These are phyloP conservation scores for Arctocebus calabarensis DNA, from an alignment of 2,797 vertebrate species.

Conservation along the genomic window DNA sequence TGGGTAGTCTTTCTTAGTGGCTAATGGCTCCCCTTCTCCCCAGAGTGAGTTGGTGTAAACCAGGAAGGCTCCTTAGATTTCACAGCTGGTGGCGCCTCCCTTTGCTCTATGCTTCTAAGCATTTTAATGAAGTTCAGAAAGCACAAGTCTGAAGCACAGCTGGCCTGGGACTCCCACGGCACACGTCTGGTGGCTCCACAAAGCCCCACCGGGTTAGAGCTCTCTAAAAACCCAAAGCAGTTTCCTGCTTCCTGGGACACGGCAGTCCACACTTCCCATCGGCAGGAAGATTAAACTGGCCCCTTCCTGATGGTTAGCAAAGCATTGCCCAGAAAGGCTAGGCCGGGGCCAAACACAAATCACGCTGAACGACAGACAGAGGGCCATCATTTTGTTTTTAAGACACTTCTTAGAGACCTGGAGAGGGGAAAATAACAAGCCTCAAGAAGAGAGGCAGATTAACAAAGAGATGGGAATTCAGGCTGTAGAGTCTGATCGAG, in stretches of 20 bases:
- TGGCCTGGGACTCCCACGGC: not conserved
- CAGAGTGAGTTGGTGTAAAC: not conserved
- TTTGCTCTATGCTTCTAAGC: rapidly evolving
- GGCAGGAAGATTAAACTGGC: not conserved
- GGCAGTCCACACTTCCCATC: not conserved
- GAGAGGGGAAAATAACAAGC: rapidly evolving
- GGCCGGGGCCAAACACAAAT: not conserved
- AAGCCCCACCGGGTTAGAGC: not conserved
- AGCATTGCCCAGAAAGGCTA: not conserved
- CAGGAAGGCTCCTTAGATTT: not conserved
- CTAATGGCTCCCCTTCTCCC: not conserved
- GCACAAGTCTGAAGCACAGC: not conserved
- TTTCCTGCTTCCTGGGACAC: not conserved
- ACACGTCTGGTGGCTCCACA: not conserved
- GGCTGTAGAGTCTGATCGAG: no score
- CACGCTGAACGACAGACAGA: rapidly evolving
- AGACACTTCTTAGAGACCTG: not conserved
- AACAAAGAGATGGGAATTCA: not conserved
- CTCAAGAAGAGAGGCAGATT: not conserved
- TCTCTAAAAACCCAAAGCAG: not conserved
- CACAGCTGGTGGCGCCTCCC: not conserved
- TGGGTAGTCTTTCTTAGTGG: not conserved
- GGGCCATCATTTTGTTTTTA: not conserved
- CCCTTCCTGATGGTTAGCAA: not conserved
- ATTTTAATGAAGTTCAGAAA: not conserved